phyloP scores from a whole-genome alignment of 1,140 invertebrate genomes.

The Ips nitidus region DNA sequence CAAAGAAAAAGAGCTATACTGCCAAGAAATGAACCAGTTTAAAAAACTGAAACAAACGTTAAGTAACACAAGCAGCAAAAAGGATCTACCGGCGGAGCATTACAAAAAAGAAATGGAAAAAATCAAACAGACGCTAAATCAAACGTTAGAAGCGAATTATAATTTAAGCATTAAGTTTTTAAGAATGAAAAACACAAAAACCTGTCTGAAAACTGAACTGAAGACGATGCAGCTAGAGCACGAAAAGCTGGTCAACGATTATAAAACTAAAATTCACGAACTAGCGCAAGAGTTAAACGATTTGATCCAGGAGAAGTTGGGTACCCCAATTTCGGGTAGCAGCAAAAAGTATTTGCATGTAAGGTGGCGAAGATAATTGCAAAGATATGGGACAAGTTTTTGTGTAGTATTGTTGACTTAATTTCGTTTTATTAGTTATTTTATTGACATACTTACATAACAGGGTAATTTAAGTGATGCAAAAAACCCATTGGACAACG shows the following conservation, averaged over 20 bases:
- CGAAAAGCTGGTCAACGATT: slow-evolving; percentile 42
- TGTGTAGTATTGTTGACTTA: too few relatives aligned
- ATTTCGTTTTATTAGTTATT: too few relatives aligned
- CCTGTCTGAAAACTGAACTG: slow-evolving; percentile 43
- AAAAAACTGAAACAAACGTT: slow-evolving; percentile 45
- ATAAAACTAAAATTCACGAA: slow-evolving; percentile 42
- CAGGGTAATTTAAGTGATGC: too few relatives aligned
- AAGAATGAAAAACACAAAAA: slow-evolving; percentile 51
- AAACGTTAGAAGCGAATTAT: slow-evolving; percentile 51
- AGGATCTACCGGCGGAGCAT: slow-evolving; percentile 26
- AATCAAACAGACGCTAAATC: slow-evolving; percentile 45
- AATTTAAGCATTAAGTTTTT: slow-evolving; percentile 53
- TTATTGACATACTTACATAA: too few relatives aligned
- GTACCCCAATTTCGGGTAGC: slow-evolving; percentile 44
- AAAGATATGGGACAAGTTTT: background rate
- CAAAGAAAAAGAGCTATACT: slow-evolving; percentile 49
- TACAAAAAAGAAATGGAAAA: slow-evolving; percentile 43
- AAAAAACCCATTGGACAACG: too few relatives aligned
- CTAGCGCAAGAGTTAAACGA: slow-evolving; percentile 41
- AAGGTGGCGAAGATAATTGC: slow-evolving; percentile 6
- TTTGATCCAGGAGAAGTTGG: slow-evolving; percentile 44
- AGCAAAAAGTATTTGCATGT: slow-evolving; percentile 51
- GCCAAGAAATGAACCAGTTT: slow-evolving; percentile 48
- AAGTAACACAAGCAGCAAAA: slow-evolving; percentile 29
- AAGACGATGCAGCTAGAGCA: slow-evolving; percentile 41